These are phyloP conservation scores for Cavia aperea DNA, from an alignment of 2,113 vertebrate genomes.

Conservation along the genomic window DNA sequence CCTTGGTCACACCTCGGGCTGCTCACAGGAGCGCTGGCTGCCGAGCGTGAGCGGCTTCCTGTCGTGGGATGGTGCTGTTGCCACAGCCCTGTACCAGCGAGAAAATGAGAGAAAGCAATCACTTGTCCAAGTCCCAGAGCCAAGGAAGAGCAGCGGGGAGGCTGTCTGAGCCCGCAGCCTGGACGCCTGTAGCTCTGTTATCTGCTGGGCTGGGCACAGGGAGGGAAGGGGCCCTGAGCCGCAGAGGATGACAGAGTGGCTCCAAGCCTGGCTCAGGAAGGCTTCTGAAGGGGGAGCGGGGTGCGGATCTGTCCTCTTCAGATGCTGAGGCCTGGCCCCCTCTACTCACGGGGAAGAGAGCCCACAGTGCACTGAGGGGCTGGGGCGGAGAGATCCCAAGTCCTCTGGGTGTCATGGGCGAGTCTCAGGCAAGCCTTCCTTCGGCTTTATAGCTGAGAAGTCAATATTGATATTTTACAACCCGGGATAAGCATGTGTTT, in stretches of 20 bases:
- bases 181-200: not conserved
- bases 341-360: not conserved
- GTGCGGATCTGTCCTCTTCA: not conserved
- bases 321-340: not conserved
- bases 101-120: not conserved
- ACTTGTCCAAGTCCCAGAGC: not conserved
- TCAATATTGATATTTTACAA: constrained; percentile 67
- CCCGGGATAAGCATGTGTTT: constrained; percentile 55
- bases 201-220: not conserved
- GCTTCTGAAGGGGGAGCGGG: not conserved
- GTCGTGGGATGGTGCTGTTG: fast-evolving
- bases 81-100: not conserved
- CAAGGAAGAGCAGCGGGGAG: not conserved
- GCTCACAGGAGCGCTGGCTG: not conserved
- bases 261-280: not conserved
- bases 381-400: not conserved
- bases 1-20: not conserved
- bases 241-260: not conserved
- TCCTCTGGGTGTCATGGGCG: not conserved
- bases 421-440: not conserved
- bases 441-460: constrained; percentile 43
- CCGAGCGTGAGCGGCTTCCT: fast-evolving
- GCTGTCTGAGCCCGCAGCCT: not conserved
- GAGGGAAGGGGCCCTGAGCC: not conserved
- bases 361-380: not conserved